A percentile compares a stretch with the other conserved stretches of the same genome.
Evolutionary conservation across 2,113 vertebrate genomes (phyloP).

Genomic region (Mustela nigripes): DNA sequence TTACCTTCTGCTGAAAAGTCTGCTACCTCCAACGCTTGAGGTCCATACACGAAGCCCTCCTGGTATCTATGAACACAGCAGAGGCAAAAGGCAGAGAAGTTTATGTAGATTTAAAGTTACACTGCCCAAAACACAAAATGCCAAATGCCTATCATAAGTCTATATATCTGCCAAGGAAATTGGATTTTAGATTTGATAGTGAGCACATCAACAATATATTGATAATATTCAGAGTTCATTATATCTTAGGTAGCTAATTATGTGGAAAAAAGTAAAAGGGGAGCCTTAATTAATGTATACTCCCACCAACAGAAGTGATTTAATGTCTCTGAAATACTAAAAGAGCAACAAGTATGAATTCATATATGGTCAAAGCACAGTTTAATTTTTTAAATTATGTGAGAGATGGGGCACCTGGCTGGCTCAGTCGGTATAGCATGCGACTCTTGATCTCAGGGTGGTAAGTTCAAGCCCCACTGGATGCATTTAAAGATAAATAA

Average conservation of each 20-base stretch:
- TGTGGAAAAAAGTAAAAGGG: not conserved
- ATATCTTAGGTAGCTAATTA: conserved; percentile 45
- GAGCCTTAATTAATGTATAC: conserved; percentile 49
- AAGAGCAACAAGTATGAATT: conserved; percentile 26
- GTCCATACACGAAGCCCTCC: conserved; percentile 75
- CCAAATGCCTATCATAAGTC: conserved; percentile 76
- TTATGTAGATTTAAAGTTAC: conserved; percentile 74
- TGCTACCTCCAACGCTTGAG: conserved; percentile 71
- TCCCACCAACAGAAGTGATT: conserved; percentile 59
- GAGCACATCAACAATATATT: conserved; percentile 52
- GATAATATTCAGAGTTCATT: conserved; percentile 52
- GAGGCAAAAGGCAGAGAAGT: conserved; percentile 84
- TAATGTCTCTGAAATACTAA: conserved; percentile 36
- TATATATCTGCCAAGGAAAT: conserved; percentile 71
- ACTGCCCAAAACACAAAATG: conserved; percentile 80
- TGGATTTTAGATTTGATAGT: conserved; percentile 54
- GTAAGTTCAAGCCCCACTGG: not conserved
- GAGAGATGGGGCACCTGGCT: not conserved
- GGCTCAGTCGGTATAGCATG: not conserved
- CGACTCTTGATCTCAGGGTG: not conserved
- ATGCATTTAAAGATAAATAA: not conserved
- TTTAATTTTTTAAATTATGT: conserved; percentile 3
- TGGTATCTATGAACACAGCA: conserved; percentile 80
- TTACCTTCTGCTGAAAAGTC: conserved; percentile 82
- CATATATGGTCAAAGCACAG: conserved; percentile 6